Conservation (phyloP, 2,113 vertebrate species). For the Choloepus hoffmanni region DNA sequence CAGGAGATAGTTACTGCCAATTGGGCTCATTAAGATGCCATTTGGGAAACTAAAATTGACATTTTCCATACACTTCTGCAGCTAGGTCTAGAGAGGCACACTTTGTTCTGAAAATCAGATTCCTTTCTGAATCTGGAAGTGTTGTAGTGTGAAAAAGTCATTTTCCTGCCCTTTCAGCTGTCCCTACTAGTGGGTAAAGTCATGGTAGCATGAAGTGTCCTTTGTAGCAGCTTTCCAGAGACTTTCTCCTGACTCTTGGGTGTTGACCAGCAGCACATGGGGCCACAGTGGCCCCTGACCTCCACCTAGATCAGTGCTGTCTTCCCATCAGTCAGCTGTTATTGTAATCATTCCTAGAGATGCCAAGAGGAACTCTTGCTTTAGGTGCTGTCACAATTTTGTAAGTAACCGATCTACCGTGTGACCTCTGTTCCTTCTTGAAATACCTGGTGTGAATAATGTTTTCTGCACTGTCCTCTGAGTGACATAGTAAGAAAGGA, state of each 20-base stretch:
- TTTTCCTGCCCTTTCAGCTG: not conserved
- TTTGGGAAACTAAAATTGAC: not conserved
- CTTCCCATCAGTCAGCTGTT: not conserved
- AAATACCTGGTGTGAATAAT: not conserved
- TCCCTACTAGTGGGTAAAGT: not conserved
- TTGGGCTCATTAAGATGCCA: not conserved
- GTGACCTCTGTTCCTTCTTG: not conserved
- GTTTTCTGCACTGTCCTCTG: not conserved
- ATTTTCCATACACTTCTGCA: not conserved
- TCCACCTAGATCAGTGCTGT: not conserved
- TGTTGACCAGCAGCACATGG: not conserved
- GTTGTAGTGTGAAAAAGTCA: not conserved
- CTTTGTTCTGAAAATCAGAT: not conserved
- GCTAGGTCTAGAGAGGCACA: not conserved
- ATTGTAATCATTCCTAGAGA: not conserved
- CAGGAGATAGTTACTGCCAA: not conserved
- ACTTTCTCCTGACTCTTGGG: not conserved
- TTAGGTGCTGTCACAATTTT: not conserved
- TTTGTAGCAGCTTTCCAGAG: not conserved
- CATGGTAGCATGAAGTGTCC: accelerated
- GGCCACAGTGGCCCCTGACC: accelerated
- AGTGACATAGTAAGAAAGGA: not conserved
- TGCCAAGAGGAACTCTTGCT: not conserved
- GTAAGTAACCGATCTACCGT: not conserved
- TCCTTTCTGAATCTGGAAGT: not conserved